These are phyloP conservation scores for Drosophila sp. DNA, from an alignment of 1,140 invertebrate species.

Conservation along the genomic window DNA sequence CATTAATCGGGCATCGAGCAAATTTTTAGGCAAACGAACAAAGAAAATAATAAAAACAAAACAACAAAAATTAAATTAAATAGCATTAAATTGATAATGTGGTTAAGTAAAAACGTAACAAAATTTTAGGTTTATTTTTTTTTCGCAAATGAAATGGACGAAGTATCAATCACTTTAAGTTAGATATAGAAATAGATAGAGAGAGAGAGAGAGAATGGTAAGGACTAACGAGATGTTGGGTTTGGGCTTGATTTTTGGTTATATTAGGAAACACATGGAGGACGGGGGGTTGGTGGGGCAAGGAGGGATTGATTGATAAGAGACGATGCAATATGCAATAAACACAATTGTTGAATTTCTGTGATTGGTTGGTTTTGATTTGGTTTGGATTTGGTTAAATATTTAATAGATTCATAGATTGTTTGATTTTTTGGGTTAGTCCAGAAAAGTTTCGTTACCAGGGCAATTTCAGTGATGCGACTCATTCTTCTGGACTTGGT, in stretches of 20 bases:
- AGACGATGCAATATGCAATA: not conserved
- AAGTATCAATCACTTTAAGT: not conserved
- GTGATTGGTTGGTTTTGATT: not conserved
- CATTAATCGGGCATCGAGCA: slow-evolving; percentile 6
- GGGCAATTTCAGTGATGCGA: slow-evolving; percentile 91
- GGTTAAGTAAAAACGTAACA: slow-evolving; percentile 9
- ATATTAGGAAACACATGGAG: not conserved
- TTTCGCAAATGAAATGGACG: slow-evolving; percentile 5
- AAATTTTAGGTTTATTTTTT: not conserved
- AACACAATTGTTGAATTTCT: not conserved
- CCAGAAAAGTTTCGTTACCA: slow-evolving; percentile 86
- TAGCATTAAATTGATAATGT: slow-evolving; percentile 4
- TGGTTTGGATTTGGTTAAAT: slow-evolving; percentile 6
- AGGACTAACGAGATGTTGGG: not conserved
- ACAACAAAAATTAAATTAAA: not conserved
- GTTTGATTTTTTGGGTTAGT: slow-evolving; percentile 49
- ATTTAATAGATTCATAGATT: slow-evolving; percentile 16
- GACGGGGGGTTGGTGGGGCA: too few species aligned
- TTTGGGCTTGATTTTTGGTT: not conserved
- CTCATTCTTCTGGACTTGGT: slow-evolving; percentile 90
- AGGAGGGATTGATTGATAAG: not conserved
- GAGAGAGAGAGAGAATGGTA: not conserved
- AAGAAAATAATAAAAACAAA: not conserved
- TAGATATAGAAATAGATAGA: not conserved
- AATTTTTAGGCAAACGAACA: not conserved